These are phyloP conservation scores for Paracentrotus lividus DNA, from an alignment of 53 echinoderm and acorn worm genomes.

Conservation along the genomic window DNA sequence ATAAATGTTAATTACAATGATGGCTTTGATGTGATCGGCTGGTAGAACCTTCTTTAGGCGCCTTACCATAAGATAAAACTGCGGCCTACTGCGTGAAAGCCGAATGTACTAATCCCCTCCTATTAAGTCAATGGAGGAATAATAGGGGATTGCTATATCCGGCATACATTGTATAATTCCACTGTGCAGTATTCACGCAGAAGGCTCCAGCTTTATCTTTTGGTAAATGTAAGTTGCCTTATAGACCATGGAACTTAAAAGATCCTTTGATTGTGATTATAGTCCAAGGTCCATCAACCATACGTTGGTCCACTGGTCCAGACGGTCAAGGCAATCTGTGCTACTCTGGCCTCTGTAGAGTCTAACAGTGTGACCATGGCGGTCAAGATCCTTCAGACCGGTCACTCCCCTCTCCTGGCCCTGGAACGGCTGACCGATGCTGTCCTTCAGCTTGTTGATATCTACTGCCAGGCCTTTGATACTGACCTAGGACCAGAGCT, in stretches of 20 bases:
- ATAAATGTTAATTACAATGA: too few relatives aligned
- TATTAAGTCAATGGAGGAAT: too few relatives aligned
- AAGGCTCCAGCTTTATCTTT: too few relatives aligned
- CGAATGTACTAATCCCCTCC: too few relatives aligned
- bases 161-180: too few relatives aligned
- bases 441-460: slow-evolving; percentile 82
- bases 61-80: too few relatives aligned
- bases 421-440: slow-evolving; percentile 83
- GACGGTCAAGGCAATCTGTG: slow-evolving; percentile 93
- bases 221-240: too few relatives aligned
- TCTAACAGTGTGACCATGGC: slow-evolving; percentile 90
- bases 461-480: slow-evolving; percentile 97
- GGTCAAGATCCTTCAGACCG: slow-evolving; percentile 75
- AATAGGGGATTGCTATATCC: too few relatives aligned
- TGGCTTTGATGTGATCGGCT: too few relatives aligned
- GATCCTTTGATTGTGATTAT: neutral
- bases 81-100: too few relatives aligned
- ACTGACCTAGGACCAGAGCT: slow-evolving; percentile 91
- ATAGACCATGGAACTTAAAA: neutral
- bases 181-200: too few relatives aligned
- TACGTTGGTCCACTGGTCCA: slow-evolving; percentile 87
- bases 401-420: slow-evolving; percentile 49
- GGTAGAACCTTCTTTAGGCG: too few relatives aligned
- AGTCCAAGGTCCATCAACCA: slow-evolving; percentile 73
- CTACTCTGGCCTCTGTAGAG: slow-evolving; percentile 91